phyloP scores from a whole-genome alignment of 2,113 vertebrate species.

The Pseudopipra pipra region DNA sequence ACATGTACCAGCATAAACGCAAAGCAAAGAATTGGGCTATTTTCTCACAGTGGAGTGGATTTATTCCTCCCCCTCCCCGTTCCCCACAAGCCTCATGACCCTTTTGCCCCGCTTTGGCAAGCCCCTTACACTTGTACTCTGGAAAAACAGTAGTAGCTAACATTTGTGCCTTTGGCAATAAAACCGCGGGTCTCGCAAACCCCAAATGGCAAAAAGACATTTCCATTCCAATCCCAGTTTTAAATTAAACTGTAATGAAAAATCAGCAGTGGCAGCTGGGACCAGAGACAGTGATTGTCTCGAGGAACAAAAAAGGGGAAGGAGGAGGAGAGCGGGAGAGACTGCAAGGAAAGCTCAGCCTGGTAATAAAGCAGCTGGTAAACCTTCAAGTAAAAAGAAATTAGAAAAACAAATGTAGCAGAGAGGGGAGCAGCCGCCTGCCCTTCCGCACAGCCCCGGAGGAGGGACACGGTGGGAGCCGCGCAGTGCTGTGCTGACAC shows the following conservation, averaged over 20 bases:
- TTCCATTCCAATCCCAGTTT: slow-evolving; percentile 87
- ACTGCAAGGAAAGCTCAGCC: slow-evolving; percentile 72
- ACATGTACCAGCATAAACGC: slow-evolving; percentile 38
- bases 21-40: slow-evolving; percentile 42
- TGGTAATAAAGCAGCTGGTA: slow-evolving; percentile 83
- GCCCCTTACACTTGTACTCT: slow-evolving; percentile 66
- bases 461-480: background rate
- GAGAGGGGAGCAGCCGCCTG: slow-evolving; percentile 62
- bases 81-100: background rate
- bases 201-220: slow-evolving; percentile 85
- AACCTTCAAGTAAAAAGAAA: slow-evolving; percentile 81
- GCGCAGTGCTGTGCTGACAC: slow-evolving; percentile 65
- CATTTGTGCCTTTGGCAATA: slow-evolving; percentile 85
- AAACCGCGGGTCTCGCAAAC: slow-evolving; percentile 79
- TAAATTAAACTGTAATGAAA: slow-evolving; percentile 90
- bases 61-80: background rate
- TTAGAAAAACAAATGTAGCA: slow-evolving; percentile 82
- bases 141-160: slow-evolving; percentile 83
- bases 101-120: slow-evolving; percentile 34
- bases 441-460: slow-evolving; percentile 2
- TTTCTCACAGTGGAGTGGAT: slow-evolving; percentile 8
- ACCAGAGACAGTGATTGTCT: slow-evolving; percentile 84
- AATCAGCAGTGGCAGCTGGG: slow-evolving; percentile 87
- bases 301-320: slow-evolving; percentile 72
- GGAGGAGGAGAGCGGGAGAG: slow-evolving; percentile 66